phyloP scores from a whole-genome alignment of 2,797 vertebrate species.

The Hoplostethus mediterraneus region DNA sequence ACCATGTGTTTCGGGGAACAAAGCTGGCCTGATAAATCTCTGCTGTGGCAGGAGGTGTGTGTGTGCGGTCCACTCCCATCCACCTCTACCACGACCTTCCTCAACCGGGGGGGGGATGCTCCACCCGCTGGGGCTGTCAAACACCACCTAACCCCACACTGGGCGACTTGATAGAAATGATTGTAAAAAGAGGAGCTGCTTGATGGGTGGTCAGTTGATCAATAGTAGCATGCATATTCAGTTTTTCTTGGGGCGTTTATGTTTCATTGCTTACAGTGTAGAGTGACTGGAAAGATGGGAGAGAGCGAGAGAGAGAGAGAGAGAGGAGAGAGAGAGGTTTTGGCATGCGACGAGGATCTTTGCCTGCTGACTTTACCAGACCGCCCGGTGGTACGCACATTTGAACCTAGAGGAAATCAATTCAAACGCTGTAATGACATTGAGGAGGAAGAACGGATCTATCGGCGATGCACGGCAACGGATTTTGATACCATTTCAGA shows the following conservation, averaged over 20 bases:
- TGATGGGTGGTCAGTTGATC: constrained; percentile 22
- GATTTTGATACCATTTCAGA: constrained; percentile 56
- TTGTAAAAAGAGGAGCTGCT: constrained; percentile 1
- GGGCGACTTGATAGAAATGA: not conserved
- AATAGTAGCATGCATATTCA: not conserved
- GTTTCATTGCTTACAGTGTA: not conserved
- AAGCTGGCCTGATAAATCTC: constrained; percentile 83
- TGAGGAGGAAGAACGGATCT: constrained; percentile 37
- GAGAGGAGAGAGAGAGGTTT: not conserved
- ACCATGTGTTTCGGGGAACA: constrained; percentile 83
- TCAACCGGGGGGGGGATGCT: constrained; percentile 32
- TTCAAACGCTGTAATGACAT: too few relatives aligned
- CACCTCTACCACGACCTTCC: constrained; percentile 80
- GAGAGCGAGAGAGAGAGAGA: not conserved
- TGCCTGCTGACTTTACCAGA: not conserved
- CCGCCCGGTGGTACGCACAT: not conserved
- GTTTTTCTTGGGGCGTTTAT: not conserved
- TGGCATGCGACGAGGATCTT: not conserved
- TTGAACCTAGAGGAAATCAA: not conserved
- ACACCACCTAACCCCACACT: not conserved
- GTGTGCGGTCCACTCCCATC: constrained; percentile 77
- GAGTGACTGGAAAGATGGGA: not conserved
- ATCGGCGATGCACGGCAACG: constrained; percentile 35
- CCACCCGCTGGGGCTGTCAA: constrained; percentile 18
- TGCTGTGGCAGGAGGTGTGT: constrained; percentile 72